Evolutionary conservation across 2,888 invertebrate genomes (phyloP).

Genomic region (Tachina fera): DNA sequence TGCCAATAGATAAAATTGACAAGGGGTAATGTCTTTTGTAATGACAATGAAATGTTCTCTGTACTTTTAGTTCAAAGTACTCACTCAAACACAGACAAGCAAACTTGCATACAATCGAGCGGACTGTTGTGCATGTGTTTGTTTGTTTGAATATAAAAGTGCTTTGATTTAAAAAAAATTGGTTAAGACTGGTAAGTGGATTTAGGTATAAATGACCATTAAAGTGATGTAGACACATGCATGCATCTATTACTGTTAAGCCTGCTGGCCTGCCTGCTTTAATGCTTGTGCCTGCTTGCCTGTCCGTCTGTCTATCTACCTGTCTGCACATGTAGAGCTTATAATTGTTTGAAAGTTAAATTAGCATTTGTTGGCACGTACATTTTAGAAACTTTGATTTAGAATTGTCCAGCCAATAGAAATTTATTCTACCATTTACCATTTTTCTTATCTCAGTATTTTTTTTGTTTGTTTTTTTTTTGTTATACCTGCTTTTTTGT

Average conservation of each 20-base stretch:
- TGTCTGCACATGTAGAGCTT: slow-evolving; percentile 9
- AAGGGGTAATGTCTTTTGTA: slow-evolving; percentile 44
- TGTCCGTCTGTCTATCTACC: neutral
- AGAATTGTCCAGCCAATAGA: slow-evolving; percentile 17
- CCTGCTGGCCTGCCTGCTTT: neutral
- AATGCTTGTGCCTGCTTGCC: neutral
- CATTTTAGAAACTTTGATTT: slow-evolving; percentile 51
- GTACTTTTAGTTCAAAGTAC: neutral
- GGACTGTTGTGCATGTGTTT: neutral
- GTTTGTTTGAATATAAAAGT: slow-evolving; percentile 35
- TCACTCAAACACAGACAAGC: neutral
- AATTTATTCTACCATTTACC: slow-evolving; percentile 25
- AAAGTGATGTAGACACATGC: slow-evolving; percentile 49
- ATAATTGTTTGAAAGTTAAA: slow-evolving; percentile 61
- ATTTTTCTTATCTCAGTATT: slow-evolving; percentile 1
- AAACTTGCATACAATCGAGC: neutral
- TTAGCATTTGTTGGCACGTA: slow-evolving; percentile 68
- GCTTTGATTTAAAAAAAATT: slow-evolving; percentile 24
- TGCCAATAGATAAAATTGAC: slow-evolving; percentile 19
- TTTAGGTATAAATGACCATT: slow-evolving; percentile 66
- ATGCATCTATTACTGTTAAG: slow-evolving; percentile 13
- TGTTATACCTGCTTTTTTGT: neutral
- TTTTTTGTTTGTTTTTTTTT: slow-evolving; percentile 6
- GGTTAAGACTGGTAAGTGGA: slow-evolving; percentile 47
- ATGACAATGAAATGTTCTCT: slow-evolving; percentile 55